These are phyloP conservation scores for Rhadina sibilatrix DNA, from an alignment of 2,113 vertebrate species.

Conservation along the genomic window DNA sequence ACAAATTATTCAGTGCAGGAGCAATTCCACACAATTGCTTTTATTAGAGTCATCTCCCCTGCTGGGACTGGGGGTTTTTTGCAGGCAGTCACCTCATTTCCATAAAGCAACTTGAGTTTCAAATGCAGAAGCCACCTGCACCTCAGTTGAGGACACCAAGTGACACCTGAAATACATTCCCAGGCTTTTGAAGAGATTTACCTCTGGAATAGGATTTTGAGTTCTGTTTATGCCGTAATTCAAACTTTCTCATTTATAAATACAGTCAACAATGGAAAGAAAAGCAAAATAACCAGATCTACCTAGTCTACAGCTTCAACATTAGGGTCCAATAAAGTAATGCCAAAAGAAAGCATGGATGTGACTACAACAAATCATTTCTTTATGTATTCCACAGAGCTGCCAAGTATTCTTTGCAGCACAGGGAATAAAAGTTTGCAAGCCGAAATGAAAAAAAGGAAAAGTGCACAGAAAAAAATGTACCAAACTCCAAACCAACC, in stretches of 20 bases:
- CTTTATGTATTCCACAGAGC: not conserved
- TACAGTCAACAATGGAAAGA: not conserved
- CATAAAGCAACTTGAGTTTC: not conserved
- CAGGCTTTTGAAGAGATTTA: not conserved
- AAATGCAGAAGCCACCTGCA: not conserved
- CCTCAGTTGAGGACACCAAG: not conserved
- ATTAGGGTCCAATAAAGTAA: not conserved
- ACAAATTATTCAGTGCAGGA: constrained; percentile 5
- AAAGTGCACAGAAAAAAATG: not conserved
- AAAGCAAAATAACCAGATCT: not conserved
- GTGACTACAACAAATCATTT: not conserved
- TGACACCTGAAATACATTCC: not conserved
- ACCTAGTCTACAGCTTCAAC: not conserved
- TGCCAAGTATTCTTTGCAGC: not conserved
- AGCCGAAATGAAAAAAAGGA: not conserved
- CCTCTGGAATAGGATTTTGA: not conserved
- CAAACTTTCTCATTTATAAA: not conserved
- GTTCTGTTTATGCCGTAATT: not conserved
- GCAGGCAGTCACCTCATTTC: not conserved
- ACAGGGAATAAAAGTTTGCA: not conserved
- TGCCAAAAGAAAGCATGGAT: not conserved
- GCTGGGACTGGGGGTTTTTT: fast-evolving
- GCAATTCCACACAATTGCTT: not conserved
- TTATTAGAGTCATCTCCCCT: not conserved
- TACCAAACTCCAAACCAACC: not conserved